Percentiles rank a stretch among this genome's conserved stretches.
phyloP scores from a whole-genome alignment of 2,113 vertebrate genomes.

The Callaeas wilsoni region DNA sequence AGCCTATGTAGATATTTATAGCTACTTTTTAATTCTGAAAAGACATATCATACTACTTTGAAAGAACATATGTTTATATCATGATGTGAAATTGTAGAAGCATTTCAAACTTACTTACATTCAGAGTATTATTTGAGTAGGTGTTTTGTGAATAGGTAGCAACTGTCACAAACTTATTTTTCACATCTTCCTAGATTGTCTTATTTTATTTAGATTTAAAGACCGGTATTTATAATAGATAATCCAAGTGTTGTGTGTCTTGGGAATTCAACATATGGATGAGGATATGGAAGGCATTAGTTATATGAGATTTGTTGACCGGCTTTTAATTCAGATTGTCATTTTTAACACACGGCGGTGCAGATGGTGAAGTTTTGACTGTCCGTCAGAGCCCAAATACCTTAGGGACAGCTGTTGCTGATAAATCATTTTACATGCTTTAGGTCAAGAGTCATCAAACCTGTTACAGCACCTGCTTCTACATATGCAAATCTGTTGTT shows the following conservation, averaged over 20 bases:
- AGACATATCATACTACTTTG: background rate
- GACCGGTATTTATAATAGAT: constrained; percentile 19
- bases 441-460: constrained; percentile 90
- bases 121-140: background rate
- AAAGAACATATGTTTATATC: background rate
- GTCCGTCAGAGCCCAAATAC: constrained; percentile 81
- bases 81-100: background rate
- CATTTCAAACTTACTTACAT: background rate
- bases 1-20: background rate
- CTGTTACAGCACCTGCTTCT: constrained; percentile 95
- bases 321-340: constrained; percentile 89
- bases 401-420: constrained; percentile 86
- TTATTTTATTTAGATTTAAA: background rate
- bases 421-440: constrained; percentile 81
- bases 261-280: constrained; percentile 75
- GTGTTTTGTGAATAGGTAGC: background rate
- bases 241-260: constrained; percentile 4
- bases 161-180: background rate
- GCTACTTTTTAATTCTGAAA: background rate
- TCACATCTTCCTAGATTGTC: background rate
- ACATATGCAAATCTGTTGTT: constrained; percentile 92
- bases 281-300: constrained; percentile 77
- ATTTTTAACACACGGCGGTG: constrained; percentile 80
- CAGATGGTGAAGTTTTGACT: constrained; percentile 88
- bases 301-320: constrained; percentile 79